These are phyloP conservation scores for Trissolcus japonicus DNA, from an alignment of 2,888 invertebrate species.

Conservation along the genomic window DNA sequence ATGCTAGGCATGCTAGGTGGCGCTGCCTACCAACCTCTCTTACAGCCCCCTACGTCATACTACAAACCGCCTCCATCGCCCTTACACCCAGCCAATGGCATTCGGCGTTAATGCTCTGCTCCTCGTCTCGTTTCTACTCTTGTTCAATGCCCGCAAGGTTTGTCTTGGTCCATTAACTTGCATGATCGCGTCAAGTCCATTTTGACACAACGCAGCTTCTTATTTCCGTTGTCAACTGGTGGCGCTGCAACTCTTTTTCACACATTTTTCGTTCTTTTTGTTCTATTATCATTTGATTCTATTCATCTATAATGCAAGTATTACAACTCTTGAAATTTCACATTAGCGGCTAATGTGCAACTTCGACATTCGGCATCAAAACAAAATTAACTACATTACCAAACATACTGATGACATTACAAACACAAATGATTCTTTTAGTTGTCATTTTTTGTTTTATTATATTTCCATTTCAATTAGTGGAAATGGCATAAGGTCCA, in stretches of 20 bases:
- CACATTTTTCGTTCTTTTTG: background rate
- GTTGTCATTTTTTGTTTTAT: no score
- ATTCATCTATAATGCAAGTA: background rate
- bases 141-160: slow-evolving; percentile 58
- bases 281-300: no score
- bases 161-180: slow-evolving; percentile 50
- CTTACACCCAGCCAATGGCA: slow-evolving; percentile 61
- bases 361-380: no score
- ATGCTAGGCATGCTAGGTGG: slow-evolving; percentile 55
- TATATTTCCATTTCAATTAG: background rate
- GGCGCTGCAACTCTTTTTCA: background rate
- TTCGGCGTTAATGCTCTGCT: slow-evolving; percentile 60
- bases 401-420: no score
- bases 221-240: background rate
- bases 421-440: no score
- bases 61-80: slow-evolving; percentile 61
- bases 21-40: slow-evolving; percentile 58
- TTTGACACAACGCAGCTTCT: slow-evolving; percentile 12
- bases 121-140: slow-evolving; percentile 50
- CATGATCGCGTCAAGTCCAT: slow-evolving; percentile 17
- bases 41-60: slow-evolving; percentile 53
- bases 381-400: no score
- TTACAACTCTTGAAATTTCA: background rate
- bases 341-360: no score
- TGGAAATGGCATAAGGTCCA: slow-evolving; percentile 30